Percentiles rank a stretch among this genome's conserved stretches.
Evolutionary conservation across 2,888 invertebrate genomes (phyloP).

Genomic region (Melipona bicolor): DNA sequence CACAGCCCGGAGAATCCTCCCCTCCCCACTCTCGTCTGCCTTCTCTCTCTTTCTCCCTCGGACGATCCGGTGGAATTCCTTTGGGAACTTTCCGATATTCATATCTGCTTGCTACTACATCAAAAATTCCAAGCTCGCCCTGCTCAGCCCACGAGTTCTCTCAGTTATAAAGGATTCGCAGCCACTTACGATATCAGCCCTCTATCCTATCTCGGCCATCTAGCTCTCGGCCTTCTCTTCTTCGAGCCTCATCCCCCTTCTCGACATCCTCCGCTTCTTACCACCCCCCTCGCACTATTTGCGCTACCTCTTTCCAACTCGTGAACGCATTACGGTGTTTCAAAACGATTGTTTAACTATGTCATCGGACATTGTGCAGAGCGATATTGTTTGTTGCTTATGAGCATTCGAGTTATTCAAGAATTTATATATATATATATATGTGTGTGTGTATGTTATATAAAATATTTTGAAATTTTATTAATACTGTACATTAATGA

Average conservation of each 20-base stretch:
- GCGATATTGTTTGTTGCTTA: neutral
- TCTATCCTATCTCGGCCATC: conserved; percentile 61
- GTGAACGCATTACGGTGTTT: neutral
- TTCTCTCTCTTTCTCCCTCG: neutral
- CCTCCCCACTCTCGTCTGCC: conserved; percentile 5
- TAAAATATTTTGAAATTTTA: no score
- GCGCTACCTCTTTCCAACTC: neutral
- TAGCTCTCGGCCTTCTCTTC: conserved; percentile 32
- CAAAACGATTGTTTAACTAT: neutral
- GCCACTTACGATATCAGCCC: conserved; percentile 82
- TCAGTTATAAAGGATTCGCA: conserved; percentile 82
- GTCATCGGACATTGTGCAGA: neutral
- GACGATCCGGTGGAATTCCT: conserved; percentile 80
- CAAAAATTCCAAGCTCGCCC: conserved; percentile 82
- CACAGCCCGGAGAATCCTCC: neutral
- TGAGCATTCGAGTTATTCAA: no score
- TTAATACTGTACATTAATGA: no score
- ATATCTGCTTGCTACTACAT: conserved; percentile 82
- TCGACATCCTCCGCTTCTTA: neutral
- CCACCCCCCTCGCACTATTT: no score
- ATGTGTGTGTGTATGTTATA: no score
- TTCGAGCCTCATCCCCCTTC: conserved; percentile 13
- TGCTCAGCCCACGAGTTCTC: conserved; percentile 70
- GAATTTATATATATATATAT: no score
- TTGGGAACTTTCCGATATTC: conserved; percentile 83